Percentiles rank a stretch among this genome's conserved stretches.
These are phyloP conservation scores for Centropus unirufus DNA, from an alignment of 2,113 vertebrate species.

Conservation along the genomic window DNA sequence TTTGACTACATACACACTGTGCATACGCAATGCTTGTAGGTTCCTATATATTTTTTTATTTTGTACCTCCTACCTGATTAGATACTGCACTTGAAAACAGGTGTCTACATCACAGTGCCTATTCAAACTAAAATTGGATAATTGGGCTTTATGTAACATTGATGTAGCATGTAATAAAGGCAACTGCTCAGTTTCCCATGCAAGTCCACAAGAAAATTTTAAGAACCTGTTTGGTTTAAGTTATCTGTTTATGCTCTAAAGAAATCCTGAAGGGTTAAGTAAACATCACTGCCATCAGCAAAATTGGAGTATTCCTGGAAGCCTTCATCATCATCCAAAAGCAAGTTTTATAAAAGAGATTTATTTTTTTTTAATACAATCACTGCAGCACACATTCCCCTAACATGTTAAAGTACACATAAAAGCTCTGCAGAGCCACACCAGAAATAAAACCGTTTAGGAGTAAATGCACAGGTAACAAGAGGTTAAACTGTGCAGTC, in stretches of 20 bases:
- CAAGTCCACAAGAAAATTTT: neutral
- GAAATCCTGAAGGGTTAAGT: neutral
- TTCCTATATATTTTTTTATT: neutral
- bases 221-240: neutral
- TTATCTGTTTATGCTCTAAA: neutral
- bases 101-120: neutral
- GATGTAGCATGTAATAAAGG: neutral
- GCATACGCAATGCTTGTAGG: accelerated
- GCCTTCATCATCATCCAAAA: neutral
- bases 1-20: neutral
- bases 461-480: neutral
- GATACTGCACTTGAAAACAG: neutral
- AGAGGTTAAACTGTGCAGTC: slow-evolving; percentile 4
- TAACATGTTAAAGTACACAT: neutral
- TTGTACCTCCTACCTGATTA: neutral
- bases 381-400: neutral
- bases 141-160: neutral
- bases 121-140: neutral
- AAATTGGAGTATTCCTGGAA: neutral
- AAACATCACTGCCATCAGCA: neutral
- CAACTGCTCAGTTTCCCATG: neutral
- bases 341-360: neutral
- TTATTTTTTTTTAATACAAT: neutral
- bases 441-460: slow-evolving; percentile 10
- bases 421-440: neutral